phyloP scores from a whole-genome alignment of 35 echinoderm and acorn worm species.

The Strongylocentrotus purpuratus region DNA sequence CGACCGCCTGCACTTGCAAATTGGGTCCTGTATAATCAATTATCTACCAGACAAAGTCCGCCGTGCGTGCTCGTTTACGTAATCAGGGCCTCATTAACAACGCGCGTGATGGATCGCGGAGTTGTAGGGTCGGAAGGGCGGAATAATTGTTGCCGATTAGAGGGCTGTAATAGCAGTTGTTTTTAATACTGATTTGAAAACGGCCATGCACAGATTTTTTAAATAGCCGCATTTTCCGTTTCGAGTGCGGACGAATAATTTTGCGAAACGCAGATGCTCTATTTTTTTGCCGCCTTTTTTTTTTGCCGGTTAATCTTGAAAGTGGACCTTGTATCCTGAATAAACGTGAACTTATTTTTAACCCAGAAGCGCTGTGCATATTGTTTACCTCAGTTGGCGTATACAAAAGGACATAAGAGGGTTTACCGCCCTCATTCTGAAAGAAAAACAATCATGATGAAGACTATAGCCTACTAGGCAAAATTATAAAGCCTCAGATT shows the following conservation, averaged over 20 bases:
- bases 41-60: neutral
- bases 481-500: no score
- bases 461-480: no score
- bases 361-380: neutral
- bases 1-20: no score
- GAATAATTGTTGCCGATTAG: neutral
- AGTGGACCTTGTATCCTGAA: neutral
- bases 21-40: neutral
- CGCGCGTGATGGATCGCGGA: neutral
- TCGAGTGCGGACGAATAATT: neutral
- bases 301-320: neutral
- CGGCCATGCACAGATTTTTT: neutral
- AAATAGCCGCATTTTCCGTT: neutral
- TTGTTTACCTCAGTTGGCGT: neutral
- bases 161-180: neutral
- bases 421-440: no score
- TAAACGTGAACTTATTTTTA: neutral
- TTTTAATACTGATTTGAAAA: neutral
- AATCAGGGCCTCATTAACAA: neutral
- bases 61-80: neutral
- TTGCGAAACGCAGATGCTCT: neutral
- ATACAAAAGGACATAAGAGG: no score
- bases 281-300: neutral
- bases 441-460: no score
- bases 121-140: neutral